Evolutionary conservation across 2,888 invertebrate species (phyloP).

Genomic region (Sinopyrophorus schimmeli): DNA sequence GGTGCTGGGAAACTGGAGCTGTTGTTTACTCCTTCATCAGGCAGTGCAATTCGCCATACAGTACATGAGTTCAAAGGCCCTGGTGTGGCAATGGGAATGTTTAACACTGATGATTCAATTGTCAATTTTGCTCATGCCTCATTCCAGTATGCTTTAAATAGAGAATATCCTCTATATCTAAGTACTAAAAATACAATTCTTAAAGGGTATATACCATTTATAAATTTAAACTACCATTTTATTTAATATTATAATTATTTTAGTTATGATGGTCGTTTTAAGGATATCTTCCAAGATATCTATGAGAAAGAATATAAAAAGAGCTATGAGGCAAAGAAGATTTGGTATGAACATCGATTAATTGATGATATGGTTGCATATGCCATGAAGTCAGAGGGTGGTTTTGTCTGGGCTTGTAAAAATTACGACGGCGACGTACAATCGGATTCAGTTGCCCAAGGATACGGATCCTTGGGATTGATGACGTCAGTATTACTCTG

Average conservation of each 20-base stretch:
- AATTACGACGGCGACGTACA: conserved; percentile 99
- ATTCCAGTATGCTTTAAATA: conserved; percentile 84
- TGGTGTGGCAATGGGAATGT: conserved; percentile 94
- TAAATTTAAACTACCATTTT: not conserved
- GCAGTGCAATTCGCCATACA: conserved; percentile 68
- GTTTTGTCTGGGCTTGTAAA: conserved; percentile 99
- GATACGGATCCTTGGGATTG: conserved; percentile 92
- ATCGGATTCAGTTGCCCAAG: conserved; percentile 97
- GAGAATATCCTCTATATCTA: conserved; percentile 86
- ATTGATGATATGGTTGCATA: conserved; percentile 99
- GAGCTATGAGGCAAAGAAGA: conserved; percentile 79
- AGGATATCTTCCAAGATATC: conserved; percentile 95
- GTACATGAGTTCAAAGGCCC: conserved; percentile 85
- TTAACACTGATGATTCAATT: conserved; percentile 95
- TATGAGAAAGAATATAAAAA: conserved; percentile 87
- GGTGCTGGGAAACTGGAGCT: conserved; percentile 87
- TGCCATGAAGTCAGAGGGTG: conserved; percentile 96
- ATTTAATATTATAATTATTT: not conserved
- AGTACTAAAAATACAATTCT: conserved; percentile 98
- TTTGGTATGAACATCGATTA: conserved; percentile 98
- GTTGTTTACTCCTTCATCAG: conserved; percentile 72
- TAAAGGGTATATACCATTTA: conserved; percentile 65
- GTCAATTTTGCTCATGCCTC: conserved; percentile 93
- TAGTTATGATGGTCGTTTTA: conserved; percentile 90
- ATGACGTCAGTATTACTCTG: conserved; percentile 98